Evolutionary conservation across 37 sponge, comb jelly and placozoan species (phyloP), one percentile per base, ranked within the genome.

Genomic region (Cladorhizidae sp.): DNA sequence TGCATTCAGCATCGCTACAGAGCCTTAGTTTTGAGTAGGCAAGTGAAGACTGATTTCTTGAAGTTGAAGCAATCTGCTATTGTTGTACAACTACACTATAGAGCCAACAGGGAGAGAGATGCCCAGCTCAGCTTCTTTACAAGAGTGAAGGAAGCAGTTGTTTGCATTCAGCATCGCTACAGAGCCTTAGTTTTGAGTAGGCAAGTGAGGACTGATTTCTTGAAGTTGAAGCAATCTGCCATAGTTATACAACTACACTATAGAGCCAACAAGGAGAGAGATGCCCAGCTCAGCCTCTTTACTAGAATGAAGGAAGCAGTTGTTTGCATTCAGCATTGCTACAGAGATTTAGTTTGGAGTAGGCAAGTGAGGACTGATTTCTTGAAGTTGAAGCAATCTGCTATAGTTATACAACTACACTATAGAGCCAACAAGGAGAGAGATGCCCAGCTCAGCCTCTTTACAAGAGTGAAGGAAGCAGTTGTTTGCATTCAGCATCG

Each of bases 401-500:
- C 87, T 3, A 21, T 91, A 22, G 50, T 35, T 26, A 17, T 86
- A 18, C 92, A 91, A 23, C 70, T 62, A 11, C 35, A 41, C 40
- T 14, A n/a, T 8, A 74, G 83, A 22, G 56, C 56, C 87, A 79
- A 69, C 56, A 57, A 22, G 29, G 45, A 50, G 32, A 41, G 42
- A 45, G 49, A 45, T 45, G 5, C 5, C 9, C 49, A 31, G 31
- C 2, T 51, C 14, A 17, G 38, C 25, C 40, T 8, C 6, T 49
- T 50, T 12, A 6, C 23, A 43, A 25, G 59, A 40, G 14, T 61
- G 62, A 76, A 61, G 43, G 29, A 3, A 36, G 78, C 88, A 42
- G 86, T 85, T 70, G 42, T 79, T 49, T 31, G 28, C 17, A 74
- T 86, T 26, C 91, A 91, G 49, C 26, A 72, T 21, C 52, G 64